phyloP scores from a whole-genome alignment of 92 coral and sea anemone species.

The Bergia sp. region DNA sequence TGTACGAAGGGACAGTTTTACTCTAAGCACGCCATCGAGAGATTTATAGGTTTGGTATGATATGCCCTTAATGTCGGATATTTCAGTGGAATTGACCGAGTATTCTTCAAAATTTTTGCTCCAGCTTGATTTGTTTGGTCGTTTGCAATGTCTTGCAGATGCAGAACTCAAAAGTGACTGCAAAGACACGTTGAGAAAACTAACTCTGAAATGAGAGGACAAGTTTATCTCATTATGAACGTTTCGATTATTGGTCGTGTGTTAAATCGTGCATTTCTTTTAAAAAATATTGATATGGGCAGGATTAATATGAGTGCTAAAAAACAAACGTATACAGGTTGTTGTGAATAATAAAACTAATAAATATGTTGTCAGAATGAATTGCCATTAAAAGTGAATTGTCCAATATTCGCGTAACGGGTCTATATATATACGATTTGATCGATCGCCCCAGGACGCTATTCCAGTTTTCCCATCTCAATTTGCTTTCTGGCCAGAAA shows the following conservation, averaged over 20 bases:
- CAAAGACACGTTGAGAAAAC: background rate
- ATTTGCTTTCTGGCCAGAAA: no score
- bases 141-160: conserved; percentile 2
- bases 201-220: background rate
- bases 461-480: background rate
- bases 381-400: background rate
- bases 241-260: background rate
- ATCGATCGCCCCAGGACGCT: background rate
- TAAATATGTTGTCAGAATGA: background rate
- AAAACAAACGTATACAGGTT: background rate
- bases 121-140: background rate
- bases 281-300: background rate
- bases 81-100: background rate
- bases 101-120: background rate
- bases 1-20: background rate
- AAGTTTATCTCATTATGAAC: background rate
- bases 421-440: background rate
- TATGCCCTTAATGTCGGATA: background rate
- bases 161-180: background rate
- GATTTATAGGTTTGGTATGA: no score
- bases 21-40: background rate
- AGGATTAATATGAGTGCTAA: background rate
- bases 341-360: conserved; percentile 5
- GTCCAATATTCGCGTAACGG: background rate
- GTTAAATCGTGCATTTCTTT: background rate